Conservation (phyloP, 2,797 vertebrate genomes). For the Lepilemur ruficaudatus region DNA sequence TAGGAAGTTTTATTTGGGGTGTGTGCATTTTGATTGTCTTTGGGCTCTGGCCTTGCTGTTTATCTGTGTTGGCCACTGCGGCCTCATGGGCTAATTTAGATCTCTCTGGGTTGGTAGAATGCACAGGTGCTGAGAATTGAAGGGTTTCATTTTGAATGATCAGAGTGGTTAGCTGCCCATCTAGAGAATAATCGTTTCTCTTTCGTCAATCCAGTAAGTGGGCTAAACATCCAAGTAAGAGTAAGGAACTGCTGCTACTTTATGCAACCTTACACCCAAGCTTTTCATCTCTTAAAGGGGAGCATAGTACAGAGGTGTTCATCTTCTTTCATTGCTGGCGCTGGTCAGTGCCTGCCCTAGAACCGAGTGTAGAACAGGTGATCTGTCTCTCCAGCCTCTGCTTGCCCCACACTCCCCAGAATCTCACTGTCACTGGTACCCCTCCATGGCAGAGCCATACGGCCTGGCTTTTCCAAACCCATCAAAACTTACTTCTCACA, state of each 20-base stretch:
- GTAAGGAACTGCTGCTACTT: not conserved
- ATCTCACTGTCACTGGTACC: not conserved
- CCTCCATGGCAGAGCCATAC: not conserved
- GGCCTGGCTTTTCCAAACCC: not conserved
- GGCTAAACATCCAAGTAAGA: not conserved
- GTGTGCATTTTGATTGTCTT: not conserved
- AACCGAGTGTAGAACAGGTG: not conserved
- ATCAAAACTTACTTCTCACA: not conserved
- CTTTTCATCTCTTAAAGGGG: not conserved
- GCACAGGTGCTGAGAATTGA: constrained; percentile 3
- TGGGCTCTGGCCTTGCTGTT: not conserved
- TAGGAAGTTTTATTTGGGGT: not conserved
- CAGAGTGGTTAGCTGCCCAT: not conserved
- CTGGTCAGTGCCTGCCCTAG: not conserved
- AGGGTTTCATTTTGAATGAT: not conserved
- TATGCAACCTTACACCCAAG: not conserved
- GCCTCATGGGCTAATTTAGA: not conserved
- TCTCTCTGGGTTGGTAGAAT: not conserved
- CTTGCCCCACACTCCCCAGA: not conserved
- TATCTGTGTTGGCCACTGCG: not conserved
- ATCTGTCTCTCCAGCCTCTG: not conserved
- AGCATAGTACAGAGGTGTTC: not conserved
- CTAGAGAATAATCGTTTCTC: not conserved
- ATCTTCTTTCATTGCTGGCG: not conserved
- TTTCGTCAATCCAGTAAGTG: not conserved